Percentiles rank a stretch among this genome's conserved stretches.
phyloP scores from a whole-genome alignment of 1,140 invertebrate genomes.

The Pygmarrhopalites habei region DNA sequence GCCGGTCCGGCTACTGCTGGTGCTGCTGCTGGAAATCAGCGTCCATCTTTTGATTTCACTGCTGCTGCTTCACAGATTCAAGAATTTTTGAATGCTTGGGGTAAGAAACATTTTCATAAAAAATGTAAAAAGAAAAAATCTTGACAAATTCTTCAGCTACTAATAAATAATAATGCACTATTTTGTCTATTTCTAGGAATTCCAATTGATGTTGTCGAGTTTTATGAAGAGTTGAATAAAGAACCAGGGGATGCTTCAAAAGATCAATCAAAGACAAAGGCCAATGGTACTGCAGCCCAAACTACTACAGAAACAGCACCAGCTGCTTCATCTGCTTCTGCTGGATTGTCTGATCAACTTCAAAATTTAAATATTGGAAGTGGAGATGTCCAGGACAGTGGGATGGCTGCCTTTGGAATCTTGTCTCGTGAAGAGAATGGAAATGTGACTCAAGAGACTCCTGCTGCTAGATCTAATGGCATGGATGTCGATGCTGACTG shows the following conservation, averaged over 20 bases:
- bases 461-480: too few relatives aligned
- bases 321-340: too few relatives aligned
- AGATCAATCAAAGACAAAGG: too few relatives aligned
- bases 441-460: background rate
- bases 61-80: slow-evolving; percentile 34
- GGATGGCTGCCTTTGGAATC: background rate
- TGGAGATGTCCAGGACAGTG: background rate
- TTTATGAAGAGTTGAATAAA: slow-evolving; percentile 35
- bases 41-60: slow-evolving; percentile 23
- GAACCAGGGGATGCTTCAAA: too few relatives aligned
- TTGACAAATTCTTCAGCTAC: too few relatives aligned
- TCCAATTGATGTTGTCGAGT: slow-evolving; percentile 37
- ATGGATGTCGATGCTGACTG: slow-evolving; percentile 28
- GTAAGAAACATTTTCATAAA: too few relatives aligned
- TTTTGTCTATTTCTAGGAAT: slow-evolving; percentile 26
- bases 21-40: background rate
- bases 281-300: background rate
- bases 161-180: background rate
- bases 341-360: background rate
- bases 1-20: background rate
- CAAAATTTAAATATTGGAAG: background rate
- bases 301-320: background rate
- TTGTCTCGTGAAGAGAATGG: background rate
- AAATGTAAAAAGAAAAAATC: too few relatives aligned
- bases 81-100: slow-evolving; percentile 34